Conservation (phyloP, 1,140 invertebrate genomes). For the Microvelia longipes region DNA sequence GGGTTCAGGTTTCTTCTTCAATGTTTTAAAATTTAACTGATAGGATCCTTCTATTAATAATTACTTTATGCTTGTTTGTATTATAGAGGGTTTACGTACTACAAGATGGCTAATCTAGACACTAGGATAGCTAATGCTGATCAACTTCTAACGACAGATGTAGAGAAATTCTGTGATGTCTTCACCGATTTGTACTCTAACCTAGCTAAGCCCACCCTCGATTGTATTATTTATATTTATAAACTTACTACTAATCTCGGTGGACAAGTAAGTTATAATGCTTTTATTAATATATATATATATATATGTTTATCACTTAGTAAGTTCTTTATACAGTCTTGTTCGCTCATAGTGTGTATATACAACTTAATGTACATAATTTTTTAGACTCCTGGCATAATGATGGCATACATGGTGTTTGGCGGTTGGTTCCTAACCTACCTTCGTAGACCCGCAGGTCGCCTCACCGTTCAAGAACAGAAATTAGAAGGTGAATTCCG, state of each 20-base stretch:
- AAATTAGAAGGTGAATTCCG: slow-evolving; percentile 94
- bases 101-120: slow-evolving; percentile 92
- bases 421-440: slow-evolving; percentile 67
- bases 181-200: slow-evolving; percentile 92
- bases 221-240: slow-evolving; percentile 87
- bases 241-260: slow-evolving; percentile 74
- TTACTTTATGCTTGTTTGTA: slow-evolving; percentile 4
- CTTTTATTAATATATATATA: too few species aligned
- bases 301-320: too few species aligned
- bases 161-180: slow-evolving; percentile 93
- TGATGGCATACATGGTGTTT: slow-evolving; percentile 71
- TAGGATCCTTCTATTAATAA: too few species aligned
- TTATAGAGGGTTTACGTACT: slow-evolving; percentile 85
- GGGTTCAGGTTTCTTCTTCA: too few species aligned
- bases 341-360: too few species aligned
- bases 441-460: slow-evolving; percentile 67
- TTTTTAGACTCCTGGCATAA: slow-evolving; percentile 63
- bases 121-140: slow-evolving; percentile 90
- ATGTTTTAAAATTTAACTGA: too few species aligned
- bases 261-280: slow-evolving; percentile 40
- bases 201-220: slow-evolving; percentile 88
- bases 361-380: too few species aligned
- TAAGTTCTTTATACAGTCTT: background rate
- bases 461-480: slow-evolving; percentile 84
- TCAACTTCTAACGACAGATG: slow-evolving; percentile 88